Conservation (phyloP, 2,888 invertebrate genomes). For the Machimus rusticus region DNA sequence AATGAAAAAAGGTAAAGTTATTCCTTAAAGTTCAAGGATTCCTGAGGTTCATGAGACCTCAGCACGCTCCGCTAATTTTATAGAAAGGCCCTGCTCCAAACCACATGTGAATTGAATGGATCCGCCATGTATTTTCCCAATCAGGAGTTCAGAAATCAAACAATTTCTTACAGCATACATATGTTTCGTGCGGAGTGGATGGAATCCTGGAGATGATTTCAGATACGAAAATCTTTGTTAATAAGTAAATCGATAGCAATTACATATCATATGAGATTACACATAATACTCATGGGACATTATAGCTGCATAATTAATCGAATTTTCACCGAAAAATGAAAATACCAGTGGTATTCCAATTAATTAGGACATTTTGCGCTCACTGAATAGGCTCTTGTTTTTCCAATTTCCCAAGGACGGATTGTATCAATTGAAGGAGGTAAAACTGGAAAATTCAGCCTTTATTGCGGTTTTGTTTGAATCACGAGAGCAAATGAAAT, state of each 20-base stretch:
- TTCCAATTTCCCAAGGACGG: background rate
- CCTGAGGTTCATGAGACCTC: background rate
- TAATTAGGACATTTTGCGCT: background rate
- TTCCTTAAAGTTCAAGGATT: background rate
- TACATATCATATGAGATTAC: background rate
- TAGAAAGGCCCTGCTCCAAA: background rate
- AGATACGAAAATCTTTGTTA: background rate
- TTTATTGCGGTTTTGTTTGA: background rate
- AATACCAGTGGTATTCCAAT: background rate
- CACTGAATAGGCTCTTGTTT: background rate
- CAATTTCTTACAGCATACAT: background rate
- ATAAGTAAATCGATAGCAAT: background rate
- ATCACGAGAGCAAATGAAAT: background rate
- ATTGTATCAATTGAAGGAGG: background rate
- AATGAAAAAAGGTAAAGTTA: background rate
- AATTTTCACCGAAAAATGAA: background rate
- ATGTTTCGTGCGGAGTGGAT: background rate
- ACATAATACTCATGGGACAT: background rate
- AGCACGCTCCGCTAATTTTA: background rate
- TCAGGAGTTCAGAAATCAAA: background rate
- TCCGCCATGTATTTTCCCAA: background rate
- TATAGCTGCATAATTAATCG: background rate
- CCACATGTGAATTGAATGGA: background rate
- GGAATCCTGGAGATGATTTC: background rate
- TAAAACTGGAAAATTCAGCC: background rate